Conservation (phyloP, 2,888 invertebrate species). For the Acanthopleura granulata region DNA sequence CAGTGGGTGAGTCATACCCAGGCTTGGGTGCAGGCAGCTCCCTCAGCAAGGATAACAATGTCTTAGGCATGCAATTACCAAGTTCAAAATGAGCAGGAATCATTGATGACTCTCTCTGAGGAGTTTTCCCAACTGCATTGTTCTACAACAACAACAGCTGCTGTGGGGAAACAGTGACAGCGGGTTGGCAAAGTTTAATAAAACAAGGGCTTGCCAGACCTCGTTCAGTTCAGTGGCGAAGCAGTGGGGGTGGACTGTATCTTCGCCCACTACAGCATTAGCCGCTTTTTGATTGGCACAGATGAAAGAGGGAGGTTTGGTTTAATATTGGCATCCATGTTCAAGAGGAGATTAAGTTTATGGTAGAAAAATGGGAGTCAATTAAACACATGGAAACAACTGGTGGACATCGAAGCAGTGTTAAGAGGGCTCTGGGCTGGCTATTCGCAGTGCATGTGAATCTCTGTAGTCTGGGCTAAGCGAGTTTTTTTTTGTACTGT, state of each 20-base stretch:
- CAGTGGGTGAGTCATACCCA: no score
- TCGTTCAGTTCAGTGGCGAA: no score
- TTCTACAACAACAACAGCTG: constrained; percentile 12
- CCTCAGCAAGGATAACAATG: constrained; percentile 10
- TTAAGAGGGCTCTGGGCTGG: no score
- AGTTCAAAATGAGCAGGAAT: constrained; percentile 11
- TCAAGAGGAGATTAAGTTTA: constrained; percentile 3
- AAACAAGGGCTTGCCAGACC: not conserved
- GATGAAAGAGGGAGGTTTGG: not conserved
- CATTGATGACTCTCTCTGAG: not conserved
- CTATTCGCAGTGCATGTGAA: no score
- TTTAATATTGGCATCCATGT: constrained; percentile 13
- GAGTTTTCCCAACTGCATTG: not conserved
- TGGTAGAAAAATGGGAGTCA: constrained; percentile 1
- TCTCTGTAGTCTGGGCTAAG: no score
- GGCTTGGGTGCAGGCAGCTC: not conserved
- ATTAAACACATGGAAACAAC: not conserved
- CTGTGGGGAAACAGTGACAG: not conserved
- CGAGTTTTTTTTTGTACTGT: no score
- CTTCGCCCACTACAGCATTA: no score
- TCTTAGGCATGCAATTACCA: constrained; percentile 1
- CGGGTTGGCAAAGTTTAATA: constrained; percentile 1
- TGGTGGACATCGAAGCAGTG: no score
- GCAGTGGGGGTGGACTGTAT: no score
- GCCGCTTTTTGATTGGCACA: not conserved